Evolutionary conservation across 2,113 vertebrate genomes (phyloP).

Genomic region (Himantopus leucocephalus): DNA sequence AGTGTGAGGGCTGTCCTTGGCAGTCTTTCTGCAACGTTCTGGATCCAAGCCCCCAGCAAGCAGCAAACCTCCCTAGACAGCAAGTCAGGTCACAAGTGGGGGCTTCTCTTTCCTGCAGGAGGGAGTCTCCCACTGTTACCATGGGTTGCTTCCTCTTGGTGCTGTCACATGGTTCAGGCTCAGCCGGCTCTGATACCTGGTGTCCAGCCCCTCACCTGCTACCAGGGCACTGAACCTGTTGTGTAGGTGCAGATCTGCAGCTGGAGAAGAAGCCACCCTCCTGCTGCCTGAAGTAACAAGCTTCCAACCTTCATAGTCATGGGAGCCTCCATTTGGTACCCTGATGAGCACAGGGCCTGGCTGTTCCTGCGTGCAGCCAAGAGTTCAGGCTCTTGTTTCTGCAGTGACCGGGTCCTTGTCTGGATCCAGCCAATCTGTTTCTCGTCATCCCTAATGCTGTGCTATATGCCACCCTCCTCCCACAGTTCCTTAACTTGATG

Average conservation of each 20-base stretch:
- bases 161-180: neutral
- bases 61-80: neutral
- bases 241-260: neutral
- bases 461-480: neutral
- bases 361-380: neutral
- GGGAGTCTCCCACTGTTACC: neutral
- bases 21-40: neutral
- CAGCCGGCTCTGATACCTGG: neutral
- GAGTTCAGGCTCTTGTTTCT: neutral
- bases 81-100: neutral
- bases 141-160: fast-evolving
- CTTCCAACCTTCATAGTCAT: neutral
- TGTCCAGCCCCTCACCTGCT: neutral
- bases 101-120: neutral
- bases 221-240: neutral
- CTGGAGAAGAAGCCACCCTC: neutral
- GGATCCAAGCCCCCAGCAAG: neutral
- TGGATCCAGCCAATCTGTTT: neutral
- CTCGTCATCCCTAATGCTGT: neutral
- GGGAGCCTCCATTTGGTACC: neutral
- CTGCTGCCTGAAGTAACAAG: neutral
- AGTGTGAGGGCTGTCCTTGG: neutral
- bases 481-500: neutral
- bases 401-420: neutral
- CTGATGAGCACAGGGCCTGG: neutral